Conservation (phyloP, 2,113 vertebrate genomes). For the Rhea americana region DNA sequence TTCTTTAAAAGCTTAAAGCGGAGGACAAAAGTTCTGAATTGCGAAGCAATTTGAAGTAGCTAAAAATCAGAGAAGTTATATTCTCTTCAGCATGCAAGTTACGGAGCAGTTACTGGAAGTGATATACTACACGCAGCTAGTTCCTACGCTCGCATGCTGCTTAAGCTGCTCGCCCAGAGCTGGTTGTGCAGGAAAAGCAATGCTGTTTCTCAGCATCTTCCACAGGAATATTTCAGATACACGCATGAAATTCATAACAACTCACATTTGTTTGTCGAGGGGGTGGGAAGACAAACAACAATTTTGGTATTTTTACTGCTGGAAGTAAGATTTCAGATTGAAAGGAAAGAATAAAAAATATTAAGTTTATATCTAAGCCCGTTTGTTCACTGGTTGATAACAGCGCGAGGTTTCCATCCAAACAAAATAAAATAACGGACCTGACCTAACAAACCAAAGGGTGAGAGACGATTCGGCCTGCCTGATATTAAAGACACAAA, state of each 20-base stretch:
- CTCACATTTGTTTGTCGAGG: constrained; percentile 12
- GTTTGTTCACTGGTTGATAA: constrained; percentile 20
- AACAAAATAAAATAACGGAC: constrained; percentile 37
- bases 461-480: constrained; percentile 23
- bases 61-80: neutral
- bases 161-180: neutral
- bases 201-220: neutral
- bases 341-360: constrained; percentile 12
- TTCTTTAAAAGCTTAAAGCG: neutral
- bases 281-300: neutral
- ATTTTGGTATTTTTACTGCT: constrained; percentile 32
- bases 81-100: rapidly evolving
- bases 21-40: neutral
- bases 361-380: neutral
- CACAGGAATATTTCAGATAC: constrained; percentile 2
- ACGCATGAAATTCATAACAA: neutral
- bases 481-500: constrained; percentile 12
- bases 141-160: neutral
- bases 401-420: constrained; percentile 12
- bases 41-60: neutral
- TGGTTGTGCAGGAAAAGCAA: neutral
- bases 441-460: neutral
- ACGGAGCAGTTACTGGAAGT: neutral
- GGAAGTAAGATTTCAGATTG: constrained; percentile 5
- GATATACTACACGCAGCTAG: neutral